Evolutionary conservation across 2,888 invertebrate species (phyloP).

Genomic region (Gnatocerus cornutus): DNA sequence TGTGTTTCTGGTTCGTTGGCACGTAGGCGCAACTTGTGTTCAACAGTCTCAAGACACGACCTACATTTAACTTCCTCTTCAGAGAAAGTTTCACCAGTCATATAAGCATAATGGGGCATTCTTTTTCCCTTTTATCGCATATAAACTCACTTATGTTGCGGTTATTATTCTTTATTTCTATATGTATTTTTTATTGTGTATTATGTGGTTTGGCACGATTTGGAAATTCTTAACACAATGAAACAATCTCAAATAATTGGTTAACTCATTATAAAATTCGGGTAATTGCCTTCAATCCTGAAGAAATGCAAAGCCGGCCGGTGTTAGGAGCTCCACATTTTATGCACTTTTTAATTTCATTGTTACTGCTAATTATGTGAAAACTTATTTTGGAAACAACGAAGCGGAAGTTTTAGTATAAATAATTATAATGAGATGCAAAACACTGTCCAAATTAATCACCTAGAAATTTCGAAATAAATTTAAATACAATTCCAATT

Average conservation of each 20-base stretch:
- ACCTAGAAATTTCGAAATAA: too few relatives aligned
- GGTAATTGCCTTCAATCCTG: not conserved
- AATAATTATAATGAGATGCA: too few relatives aligned
- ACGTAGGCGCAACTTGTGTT: conserved; percentile 31
- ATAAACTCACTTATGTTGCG: conserved; percentile 46
- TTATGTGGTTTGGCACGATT: conserved; percentile 5
- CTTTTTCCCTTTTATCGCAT: conserved; percentile 53
- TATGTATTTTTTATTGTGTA: conserved; percentile 5
- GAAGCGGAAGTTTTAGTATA: too few relatives aligned
- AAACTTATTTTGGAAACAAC: too few relatives aligned
- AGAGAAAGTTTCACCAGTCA: conserved; percentile 52
- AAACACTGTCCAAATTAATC: too few relatives aligned
- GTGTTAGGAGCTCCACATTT: too few relatives aligned
- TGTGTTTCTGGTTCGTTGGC: conserved; percentile 50
- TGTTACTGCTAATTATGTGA: too few relatives aligned
- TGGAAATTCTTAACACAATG: conserved; percentile 2
- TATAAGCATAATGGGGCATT: conserved; percentile 50
- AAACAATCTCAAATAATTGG: not conserved
- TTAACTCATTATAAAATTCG: not conserved
- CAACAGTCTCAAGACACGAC: conserved; percentile 50
- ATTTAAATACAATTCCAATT: too few relatives aligned
- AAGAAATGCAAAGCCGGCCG: too few relatives aligned
- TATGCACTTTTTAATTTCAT: too few relatives aligned
- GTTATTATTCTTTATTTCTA: conserved; percentile 1
- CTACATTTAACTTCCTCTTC: conserved; percentile 46